Base-by-base conservation (phyloP, 2,888 invertebrate species). In the Lacanobia oleracea region DNA sequence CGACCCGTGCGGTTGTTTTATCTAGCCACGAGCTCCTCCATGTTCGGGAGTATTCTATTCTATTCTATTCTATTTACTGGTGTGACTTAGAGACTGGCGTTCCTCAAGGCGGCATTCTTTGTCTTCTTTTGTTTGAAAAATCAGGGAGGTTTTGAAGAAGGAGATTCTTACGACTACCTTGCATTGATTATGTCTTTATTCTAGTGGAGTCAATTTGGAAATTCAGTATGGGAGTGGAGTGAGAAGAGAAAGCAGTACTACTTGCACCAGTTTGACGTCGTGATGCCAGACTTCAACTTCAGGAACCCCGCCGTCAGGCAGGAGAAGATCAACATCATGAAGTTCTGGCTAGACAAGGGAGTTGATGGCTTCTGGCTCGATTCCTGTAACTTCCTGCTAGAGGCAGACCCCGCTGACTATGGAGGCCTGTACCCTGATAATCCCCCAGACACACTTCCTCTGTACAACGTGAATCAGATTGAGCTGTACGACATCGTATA, bases 291-390 rank as follows among this genome's bases (percentile, higher is more conserved):
- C 88, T 96, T 98, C 54, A 98, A 98, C 92, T 97, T 96, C 88
- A 94, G 97, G n/a, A 96, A 97, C 89, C 96, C 96, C 0, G 89
- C 88, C 0, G 96, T 97, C 0, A 91, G 93, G 23, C 88, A 95
- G 1, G 96, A 97, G 85, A 95, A 40, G 40, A 12, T 96, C 90
- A 96, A 97, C 7, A 97, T 97, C 18, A 90, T 98, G 84, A 91
- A 91, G 75, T 98, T 97, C 90, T 98, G 98, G 98, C 90, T 98
- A 43, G 96, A 97, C 50, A 96, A 96, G 72, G 98, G 98, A 0
- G 97, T 97, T 0, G 97, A 98, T 82, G 98, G 98, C 0, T 98
- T 98, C 90, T 96, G 98, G 63, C 93, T 98, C 0, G 97, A 97
- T 85, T 97, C 97, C 0, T 94, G 97, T 1, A 97, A 97, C 0